Conservation (phyloP, 2,888 invertebrate genomes). For the Melanchra persicariae region DNA sequence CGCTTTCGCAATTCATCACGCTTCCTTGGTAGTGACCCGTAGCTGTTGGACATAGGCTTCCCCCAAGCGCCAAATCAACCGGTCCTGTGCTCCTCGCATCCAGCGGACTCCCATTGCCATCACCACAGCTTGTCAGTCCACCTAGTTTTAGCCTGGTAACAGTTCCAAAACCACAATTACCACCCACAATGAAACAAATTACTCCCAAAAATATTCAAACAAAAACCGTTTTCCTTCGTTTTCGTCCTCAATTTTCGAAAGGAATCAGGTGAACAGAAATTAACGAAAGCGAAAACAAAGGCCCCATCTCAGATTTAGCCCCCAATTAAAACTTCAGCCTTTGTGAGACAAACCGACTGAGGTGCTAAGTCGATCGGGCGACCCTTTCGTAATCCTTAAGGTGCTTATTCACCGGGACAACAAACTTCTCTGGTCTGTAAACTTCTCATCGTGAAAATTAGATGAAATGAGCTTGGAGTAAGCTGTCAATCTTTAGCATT, state of each 20-base stretch:
- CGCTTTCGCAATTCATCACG: too few relatives aligned
- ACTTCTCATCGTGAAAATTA: too few relatives aligned
- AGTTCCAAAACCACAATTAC: slow-evolving; percentile 8
- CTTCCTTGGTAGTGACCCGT: too few relatives aligned
- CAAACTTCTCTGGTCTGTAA: too few relatives aligned
- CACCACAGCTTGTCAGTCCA: background rate
- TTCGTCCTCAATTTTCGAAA: slow-evolving; percentile 35
- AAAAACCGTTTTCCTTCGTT: slow-evolving; percentile 60
- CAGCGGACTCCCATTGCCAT: too few relatives aligned
- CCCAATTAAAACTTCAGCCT: slow-evolving; percentile 76
- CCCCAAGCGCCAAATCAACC: too few relatives aligned
- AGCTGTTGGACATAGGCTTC: too few relatives aligned
- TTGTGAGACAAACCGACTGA: slow-evolving; percentile 71
- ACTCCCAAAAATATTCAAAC: slow-evolving; percentile 41
- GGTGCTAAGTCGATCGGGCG: slow-evolving; percentile 65
- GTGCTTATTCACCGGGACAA: background rate
- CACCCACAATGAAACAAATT: slow-evolving; percentile 43
- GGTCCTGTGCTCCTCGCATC: too few relatives aligned
- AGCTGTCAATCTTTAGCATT: too few relatives aligned
- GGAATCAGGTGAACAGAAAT: slow-evolving; percentile 73
- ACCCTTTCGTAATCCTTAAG: slow-evolving; percentile 54
- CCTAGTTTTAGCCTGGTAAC: background rate
- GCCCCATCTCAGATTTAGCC: slow-evolving; percentile 72
- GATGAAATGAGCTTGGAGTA: too few relatives aligned
- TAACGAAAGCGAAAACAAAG: slow-evolving; percentile 73